Evolutionary conservation across 2,113 vertebrate species (phyloP).

Genomic region (Istiophorus platypterus): DNA sequence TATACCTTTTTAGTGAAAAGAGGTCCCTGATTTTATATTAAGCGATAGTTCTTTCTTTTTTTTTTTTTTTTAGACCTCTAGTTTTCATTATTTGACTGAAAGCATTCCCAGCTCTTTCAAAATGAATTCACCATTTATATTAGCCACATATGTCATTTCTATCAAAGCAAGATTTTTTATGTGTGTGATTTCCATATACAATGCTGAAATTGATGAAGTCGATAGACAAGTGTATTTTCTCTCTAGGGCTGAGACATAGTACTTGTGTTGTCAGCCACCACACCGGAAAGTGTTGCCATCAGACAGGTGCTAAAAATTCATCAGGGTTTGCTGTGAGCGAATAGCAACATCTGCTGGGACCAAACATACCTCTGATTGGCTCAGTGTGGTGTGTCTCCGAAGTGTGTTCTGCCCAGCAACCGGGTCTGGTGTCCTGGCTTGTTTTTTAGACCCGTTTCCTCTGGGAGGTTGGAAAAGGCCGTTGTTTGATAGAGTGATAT

Average conservation of each 20-base stretch:
- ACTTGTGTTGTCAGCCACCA: slow-evolving; percentile 26
- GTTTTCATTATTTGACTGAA: neutral
- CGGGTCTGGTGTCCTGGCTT: slow-evolving; percentile 66
- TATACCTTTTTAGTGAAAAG: neutral
- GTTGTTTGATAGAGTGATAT: slow-evolving; percentile 38
- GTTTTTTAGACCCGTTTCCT: slow-evolving; percentile 65
- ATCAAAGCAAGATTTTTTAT: neutral
- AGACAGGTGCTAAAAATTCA: slow-evolving; percentile 65
- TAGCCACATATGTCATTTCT: neutral
- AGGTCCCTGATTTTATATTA: neutral
- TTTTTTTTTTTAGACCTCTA: too few relatives aligned
- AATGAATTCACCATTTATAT: neutral
- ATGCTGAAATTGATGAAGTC: neutral
- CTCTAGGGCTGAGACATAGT: slow-evolving; percentile 3
- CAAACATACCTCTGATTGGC: slow-evolving; percentile 68
- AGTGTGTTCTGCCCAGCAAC: slow-evolving; percentile 79
- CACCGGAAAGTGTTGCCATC: slow-evolving; percentile 33
- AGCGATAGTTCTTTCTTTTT: neutral
- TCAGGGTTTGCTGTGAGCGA: slow-evolving; percentile 59
- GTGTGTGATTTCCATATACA: neutral
- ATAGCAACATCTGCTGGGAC: slow-evolving; percentile 61
- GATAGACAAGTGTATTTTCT: slow-evolving; percentile 18
- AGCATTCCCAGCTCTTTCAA: neutral
- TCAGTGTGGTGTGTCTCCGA: slow-evolving; percentile 48
- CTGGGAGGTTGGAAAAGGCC: slow-evolving; percentile 35